Evolutionary conservation across 2,797 vertebrate species (phyloP).

Genomic region (Brotula barbata): DNA sequence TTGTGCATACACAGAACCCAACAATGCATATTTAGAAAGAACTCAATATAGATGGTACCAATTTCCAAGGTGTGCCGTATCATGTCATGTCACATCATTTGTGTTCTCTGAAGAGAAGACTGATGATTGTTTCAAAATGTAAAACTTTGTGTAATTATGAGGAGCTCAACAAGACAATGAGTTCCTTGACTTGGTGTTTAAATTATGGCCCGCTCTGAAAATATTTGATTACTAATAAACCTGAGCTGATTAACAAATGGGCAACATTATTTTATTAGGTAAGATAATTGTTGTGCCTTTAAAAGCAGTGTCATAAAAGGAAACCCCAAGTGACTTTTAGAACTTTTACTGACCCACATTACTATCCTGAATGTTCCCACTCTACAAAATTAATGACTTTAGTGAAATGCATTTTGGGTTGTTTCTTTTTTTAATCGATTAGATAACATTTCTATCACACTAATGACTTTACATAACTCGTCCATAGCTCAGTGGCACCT

Average conservation of each 20-base stretch:
- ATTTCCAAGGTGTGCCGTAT: too few species aligned
- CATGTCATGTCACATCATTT: too few species aligned
- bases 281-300: conserved; percentile 12
- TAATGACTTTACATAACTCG: conserved; percentile 67
- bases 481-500: conserved; percentile 44
- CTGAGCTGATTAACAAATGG: neutral
- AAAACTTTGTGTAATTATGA: too few species aligned
- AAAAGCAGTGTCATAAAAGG: conserved; percentile 9
- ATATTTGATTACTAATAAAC: conserved; percentile 10
- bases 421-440: conserved; percentile 51
- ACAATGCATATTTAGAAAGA: neutral
- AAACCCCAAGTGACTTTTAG: conserved; percentile 18
- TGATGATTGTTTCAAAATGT: too few species aligned
- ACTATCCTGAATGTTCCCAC: conserved; percentile 33
- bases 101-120: too few species aligned
- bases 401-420: conserved; percentile 7
- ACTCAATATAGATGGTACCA: too few species aligned
- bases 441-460: conserved; percentile 60
- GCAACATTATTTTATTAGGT: neutral
- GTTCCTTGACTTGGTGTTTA: conserved; percentile 1
- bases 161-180: conserved; percentile 2
- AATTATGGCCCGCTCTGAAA: neutral
- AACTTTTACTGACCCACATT: conserved; percentile 26
- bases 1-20: conserved; percentile 2
- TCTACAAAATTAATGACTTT: conserved; percentile 23